phyloP scores from a whole-genome alignment of 2,113 vertebrate genomes.

The Sinosuthora webbiana region DNA sequence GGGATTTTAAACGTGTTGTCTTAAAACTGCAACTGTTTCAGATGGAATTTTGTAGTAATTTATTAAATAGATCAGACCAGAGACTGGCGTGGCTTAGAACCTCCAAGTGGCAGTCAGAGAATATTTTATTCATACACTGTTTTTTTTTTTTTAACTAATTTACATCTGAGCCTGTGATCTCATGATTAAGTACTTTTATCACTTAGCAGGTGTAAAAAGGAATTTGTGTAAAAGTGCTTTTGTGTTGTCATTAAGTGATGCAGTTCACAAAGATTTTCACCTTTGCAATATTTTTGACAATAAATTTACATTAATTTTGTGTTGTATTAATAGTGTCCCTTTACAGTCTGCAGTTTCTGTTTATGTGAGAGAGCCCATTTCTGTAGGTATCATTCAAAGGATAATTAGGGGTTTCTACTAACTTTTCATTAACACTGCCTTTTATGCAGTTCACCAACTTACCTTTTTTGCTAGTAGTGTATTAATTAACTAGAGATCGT shows the following conservation, averaged over 20 bases:
- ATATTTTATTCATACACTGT: neutral
- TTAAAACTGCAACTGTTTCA: neutral
- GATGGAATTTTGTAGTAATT: neutral
- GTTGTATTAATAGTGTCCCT: neutral
- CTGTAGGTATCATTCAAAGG: neutral
- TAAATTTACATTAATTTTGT: neutral
- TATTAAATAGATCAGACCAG: neutral
- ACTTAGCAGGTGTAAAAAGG: neutral
- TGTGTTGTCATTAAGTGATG: neutral
- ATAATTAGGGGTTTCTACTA: neutral
- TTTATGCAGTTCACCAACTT: neutral
- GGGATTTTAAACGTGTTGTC: rapidly evolving
- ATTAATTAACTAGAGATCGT: neutral
- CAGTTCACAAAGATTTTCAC: neutral
- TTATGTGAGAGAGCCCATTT: neutral
- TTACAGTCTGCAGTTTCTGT: neutral
- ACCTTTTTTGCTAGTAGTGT: neutral
- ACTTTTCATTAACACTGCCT: neutral
- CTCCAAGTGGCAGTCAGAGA: neutral
- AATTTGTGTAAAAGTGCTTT: neutral
- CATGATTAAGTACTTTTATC: neutral
- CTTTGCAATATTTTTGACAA: neutral
- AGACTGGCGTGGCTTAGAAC: neutral
- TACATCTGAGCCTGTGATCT: neutral
- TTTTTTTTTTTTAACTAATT: neutral